Conservation (phyloP, 2,113 vertebrate species). For the Axis porcinus region DNA sequence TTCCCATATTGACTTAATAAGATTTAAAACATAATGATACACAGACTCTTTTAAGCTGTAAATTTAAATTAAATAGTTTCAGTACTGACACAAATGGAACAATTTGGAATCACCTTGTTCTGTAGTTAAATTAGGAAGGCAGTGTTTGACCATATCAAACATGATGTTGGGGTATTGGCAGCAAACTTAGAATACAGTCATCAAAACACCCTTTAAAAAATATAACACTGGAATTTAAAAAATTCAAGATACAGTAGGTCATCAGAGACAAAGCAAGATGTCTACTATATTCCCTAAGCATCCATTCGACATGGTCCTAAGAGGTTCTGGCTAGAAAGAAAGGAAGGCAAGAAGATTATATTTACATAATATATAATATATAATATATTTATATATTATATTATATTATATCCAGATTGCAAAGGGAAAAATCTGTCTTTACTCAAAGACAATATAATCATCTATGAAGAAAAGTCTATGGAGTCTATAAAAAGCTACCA, state of each 20-base stretch:
- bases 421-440: not conserved
- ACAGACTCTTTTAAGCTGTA: not conserved
- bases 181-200: not conserved
- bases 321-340: not conserved
- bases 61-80: not conserved
- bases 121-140: not conserved
- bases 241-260: not conserved
- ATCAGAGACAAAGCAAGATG: not conserved
- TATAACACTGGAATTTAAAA: not conserved
- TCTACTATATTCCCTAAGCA: not conserved
- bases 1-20: not conserved
- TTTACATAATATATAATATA: too few species aligned
- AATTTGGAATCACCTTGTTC: not conserved
- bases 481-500: not conserved
- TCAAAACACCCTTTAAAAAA: not conserved
- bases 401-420: too few species aligned
- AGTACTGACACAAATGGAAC: not conserved
- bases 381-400: too few species aligned
- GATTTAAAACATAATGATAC: not conserved
- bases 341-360: not conserved
- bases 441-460: not conserved
- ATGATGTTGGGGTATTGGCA: not conserved
- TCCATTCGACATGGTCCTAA: not conserved
- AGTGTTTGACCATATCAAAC: not conserved
- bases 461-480: not conserved